phyloP scores from a whole-genome alignment of 2,113 vertebrate species.

The Gymnarchus niloticus region DNA sequence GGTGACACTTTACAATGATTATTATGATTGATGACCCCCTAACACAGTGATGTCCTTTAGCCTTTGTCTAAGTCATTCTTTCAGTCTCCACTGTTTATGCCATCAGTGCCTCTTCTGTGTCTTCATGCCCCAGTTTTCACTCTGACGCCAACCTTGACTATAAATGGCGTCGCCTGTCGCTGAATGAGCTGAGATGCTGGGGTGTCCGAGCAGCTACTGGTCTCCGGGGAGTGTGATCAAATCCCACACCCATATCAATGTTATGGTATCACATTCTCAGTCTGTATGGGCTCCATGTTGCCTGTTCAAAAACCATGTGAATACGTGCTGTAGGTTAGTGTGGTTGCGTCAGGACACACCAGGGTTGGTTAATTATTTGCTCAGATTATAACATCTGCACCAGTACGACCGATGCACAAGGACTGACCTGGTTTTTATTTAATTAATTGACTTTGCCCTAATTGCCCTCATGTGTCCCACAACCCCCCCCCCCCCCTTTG shows the following conservation, averaged over 20 bases:
- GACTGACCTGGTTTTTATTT: too few species aligned
- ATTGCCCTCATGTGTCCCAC: too few species aligned
- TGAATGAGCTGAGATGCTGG: not conserved
- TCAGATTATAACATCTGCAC: too few species aligned
- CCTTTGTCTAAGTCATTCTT: slow-evolving; percentile 13
- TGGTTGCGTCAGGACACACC: not conserved
- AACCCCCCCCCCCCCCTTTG: too few species aligned
- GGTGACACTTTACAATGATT: slow-evolving; percentile 47
- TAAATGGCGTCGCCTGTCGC: not conserved
- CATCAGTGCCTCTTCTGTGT: not conserved
- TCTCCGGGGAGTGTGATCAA: not conserved
- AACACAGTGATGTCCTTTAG: slow-evolving; percentile 34
- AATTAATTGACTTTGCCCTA: too few species aligned
- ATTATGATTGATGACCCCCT: slow-evolving; percentile 44
- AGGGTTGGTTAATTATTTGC: not conserved
- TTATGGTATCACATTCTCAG: not conserved
- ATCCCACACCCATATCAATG: too few species aligned
- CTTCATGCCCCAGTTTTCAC: not conserved
- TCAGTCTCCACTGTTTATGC: not conserved
- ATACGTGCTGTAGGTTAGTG: not conserved
- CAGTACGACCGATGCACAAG: too few species aligned
- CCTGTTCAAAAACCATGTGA: not conserved
- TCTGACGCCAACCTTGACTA: not conserved
- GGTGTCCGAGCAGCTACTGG: not conserved
- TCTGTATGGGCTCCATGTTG: not conserved